phyloP scores from a whole-genome alignment of 2,797 vertebrate species.

The Pangasius macronema region DNA sequence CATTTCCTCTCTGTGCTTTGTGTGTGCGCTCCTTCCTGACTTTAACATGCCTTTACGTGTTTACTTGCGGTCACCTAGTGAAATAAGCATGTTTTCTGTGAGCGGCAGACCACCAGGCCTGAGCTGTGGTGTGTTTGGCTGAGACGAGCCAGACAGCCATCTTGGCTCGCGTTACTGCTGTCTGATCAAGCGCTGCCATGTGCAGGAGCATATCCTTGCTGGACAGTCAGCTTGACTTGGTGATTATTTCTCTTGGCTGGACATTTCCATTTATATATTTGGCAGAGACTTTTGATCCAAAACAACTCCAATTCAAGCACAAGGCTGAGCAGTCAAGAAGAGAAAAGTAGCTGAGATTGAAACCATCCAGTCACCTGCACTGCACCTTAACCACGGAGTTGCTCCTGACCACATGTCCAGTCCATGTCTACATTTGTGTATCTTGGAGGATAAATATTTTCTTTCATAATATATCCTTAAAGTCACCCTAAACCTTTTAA shows the following conservation, averaged over 20 bases:
- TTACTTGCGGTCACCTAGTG: conserved; percentile 71
- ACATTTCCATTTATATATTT: conserved; percentile 26
- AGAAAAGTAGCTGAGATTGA: neutral
- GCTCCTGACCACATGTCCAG: neutral
- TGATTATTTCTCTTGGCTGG: conserved; percentile 38
- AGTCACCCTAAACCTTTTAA: neutral
- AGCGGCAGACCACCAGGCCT: conserved; percentile 80
- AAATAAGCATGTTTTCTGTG: conserved; percentile 74
- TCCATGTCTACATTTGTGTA: neutral
- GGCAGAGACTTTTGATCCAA: conserved; percentile 1
- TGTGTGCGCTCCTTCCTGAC: conserved; percentile 53
- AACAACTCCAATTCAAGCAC: conserved; percentile 1
- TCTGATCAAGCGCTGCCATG: conserved; percentile 61
- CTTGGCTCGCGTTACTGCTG: conserved; percentile 68
- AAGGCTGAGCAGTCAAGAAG: conserved; percentile 8
- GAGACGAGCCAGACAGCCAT: conserved; percentile 69
- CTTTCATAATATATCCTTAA: conserved; percentile 11
- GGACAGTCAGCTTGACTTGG: conserved; percentile 51
- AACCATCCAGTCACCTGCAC: conserved; percentile 6
- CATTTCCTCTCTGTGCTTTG: conserved; percentile 47
- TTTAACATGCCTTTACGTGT: conserved; percentile 62
- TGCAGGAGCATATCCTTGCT: conserved; percentile 53
- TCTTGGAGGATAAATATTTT: conserved; percentile 4
- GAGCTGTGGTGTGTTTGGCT: conserved; percentile 76
- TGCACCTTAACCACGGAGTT: neutral